Percentiles rank a stretch among this genome's conserved stretches.
These are phyloP conservation scores for Dendrocincla tyrannina DNA, from an alignment of 2,797 vertebrate genomes.

Conservation along the genomic window DNA sequence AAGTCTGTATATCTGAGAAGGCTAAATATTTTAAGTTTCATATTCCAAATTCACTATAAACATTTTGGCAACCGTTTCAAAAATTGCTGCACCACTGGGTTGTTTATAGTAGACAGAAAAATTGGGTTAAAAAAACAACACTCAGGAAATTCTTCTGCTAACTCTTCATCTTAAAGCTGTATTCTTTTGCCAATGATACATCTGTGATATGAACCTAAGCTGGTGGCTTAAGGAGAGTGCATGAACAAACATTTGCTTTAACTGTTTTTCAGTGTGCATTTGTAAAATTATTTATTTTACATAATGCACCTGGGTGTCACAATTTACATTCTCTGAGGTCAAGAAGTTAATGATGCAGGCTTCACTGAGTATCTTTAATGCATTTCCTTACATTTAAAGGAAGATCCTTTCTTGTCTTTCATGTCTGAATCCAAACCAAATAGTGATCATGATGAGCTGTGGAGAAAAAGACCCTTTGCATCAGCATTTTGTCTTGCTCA, in stretches of 20 bases:
- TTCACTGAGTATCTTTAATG: background rate
- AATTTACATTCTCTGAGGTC: background rate
- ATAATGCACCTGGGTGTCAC: background rate
- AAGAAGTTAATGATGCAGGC: background rate
- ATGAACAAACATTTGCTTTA: constrained; percentile 7
- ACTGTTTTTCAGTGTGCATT: background rate
- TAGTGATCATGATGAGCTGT: background rate
- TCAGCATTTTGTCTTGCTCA: constrained; percentile 2
- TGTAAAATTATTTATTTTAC: constrained; percentile 23
- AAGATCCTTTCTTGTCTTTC: background rate
- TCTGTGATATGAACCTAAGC: constrained; percentile 17
- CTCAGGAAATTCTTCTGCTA: constrained; percentile 63
- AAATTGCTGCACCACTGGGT: background rate
- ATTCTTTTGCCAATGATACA: constrained; percentile 5
- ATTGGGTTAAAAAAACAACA: constrained; percentile 41
- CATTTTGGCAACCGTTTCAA: constrained; percentile 34
- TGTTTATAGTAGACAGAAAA: constrained; percentile 60
- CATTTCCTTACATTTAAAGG: background rate
- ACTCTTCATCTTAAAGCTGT: constrained; percentile 18
- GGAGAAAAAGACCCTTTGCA: constrained; percentile 10
- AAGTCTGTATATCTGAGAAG: constrained; percentile 21
- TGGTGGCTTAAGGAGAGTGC: background rate
- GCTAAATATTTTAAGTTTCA: constrained; percentile 15
- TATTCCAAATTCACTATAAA: constrained; percentile 55
- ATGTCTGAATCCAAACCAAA: constrained; percentile 39